Conservation (phyloP, 2,888 invertebrate genomes). For the Rhogogaster chlorosoma region DNA sequence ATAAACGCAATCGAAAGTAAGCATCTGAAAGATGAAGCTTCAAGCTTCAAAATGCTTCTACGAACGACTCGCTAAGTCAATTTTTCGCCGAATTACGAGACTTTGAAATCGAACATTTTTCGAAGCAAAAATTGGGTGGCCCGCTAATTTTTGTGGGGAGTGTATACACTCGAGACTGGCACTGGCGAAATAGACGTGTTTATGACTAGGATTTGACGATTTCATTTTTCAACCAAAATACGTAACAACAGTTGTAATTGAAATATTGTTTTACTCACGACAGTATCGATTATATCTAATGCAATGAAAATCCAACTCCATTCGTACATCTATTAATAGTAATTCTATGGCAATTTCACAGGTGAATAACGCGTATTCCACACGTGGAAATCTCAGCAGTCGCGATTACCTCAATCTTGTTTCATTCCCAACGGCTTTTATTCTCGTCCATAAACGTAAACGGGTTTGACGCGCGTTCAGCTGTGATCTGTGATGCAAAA, state of each 20-base stretch:
- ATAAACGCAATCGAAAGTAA: too few species aligned
- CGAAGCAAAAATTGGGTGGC: too few species aligned
- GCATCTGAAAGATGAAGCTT: too few species aligned
- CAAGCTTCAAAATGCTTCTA: too few species aligned
- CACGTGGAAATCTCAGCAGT: background rate
- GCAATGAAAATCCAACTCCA: background rate
- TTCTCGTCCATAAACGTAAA: background rate
- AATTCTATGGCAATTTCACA: background rate
- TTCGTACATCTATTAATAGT: background rate
- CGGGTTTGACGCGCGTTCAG: background rate
- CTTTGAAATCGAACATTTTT: too few species aligned
- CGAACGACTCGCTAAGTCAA: too few species aligned
- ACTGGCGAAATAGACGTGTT: background rate
- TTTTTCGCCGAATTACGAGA: too few species aligned
- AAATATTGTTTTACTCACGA: background rate
- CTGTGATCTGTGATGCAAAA: conserved; percentile 19
- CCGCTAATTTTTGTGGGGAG: too few species aligned
- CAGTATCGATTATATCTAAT: background rate
- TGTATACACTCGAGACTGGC: too few species aligned
- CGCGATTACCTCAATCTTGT: conserved; percentile 33
- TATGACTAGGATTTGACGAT: background rate
- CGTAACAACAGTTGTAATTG: background rate
- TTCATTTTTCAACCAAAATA: background rate
- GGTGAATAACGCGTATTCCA: background rate
- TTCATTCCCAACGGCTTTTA: conserved; percentile 21